Evolutionary conservation across 2,113 vertebrate genomes (phyloP).

Genomic region (Phrynosoma platyrhinos): DNA sequence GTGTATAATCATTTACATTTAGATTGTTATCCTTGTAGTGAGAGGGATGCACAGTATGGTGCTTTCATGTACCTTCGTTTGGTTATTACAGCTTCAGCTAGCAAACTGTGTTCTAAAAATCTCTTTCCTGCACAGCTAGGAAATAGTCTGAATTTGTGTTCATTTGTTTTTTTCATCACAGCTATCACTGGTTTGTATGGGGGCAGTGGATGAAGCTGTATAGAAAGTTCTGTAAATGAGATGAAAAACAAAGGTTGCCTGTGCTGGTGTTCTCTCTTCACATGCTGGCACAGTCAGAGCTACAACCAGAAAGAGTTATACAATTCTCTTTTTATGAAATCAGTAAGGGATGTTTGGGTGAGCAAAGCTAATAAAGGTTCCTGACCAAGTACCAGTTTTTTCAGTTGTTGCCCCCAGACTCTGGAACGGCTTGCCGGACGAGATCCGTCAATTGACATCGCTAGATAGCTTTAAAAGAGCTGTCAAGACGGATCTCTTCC

Average conservation of each 20-base stretch:
- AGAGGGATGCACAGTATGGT: constrained; percentile 5
- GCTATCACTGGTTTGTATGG: constrained; percentile 40
- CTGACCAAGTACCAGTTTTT: constrained; percentile 39
- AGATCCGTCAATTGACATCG: no score
- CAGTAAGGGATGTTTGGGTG: neutral
- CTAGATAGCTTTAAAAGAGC: no score
- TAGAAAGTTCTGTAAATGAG: constrained; percentile 56
- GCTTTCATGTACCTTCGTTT: constrained; percentile 36
- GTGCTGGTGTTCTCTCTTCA: neutral
- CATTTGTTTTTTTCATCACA: constrained; percentile 45
- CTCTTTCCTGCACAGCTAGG: constrained; percentile 47
- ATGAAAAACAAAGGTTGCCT: constrained; percentile 54
- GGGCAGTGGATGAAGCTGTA: neutral
- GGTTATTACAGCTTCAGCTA: constrained; percentile 10
- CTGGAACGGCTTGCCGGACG: no score
- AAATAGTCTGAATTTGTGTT: constrained; percentile 53
- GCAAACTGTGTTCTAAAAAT: constrained; percentile 53
- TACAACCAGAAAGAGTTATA: neutral
- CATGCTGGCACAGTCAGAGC: neutral
- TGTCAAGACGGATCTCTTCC: no score
- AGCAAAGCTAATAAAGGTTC: constrained; percentile 44
- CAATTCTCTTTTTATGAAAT: constrained; percentile 8
- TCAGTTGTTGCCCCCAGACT: no score
- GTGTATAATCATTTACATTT: constrained; percentile 72
- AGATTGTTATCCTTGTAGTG: constrained; percentile 67